Evolutionary conservation across 2,797 vertebrate genomes (phyloP).

Genomic region (Triplophysa bombifrons): DNA sequence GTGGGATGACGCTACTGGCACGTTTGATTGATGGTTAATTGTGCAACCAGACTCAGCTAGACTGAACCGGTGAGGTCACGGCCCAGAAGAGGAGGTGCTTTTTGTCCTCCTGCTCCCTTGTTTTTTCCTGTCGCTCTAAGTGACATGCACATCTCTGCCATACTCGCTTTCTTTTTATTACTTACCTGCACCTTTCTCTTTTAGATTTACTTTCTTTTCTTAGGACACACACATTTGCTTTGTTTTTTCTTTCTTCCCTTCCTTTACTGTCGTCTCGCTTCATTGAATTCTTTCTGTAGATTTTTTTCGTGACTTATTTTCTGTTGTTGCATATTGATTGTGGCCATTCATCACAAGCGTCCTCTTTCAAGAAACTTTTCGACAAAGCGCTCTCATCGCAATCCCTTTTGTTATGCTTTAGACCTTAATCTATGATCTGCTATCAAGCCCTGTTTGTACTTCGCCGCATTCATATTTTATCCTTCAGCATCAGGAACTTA

Average conservation of each 20-base stretch:
- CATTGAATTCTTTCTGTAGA: constrained; percentile 48
- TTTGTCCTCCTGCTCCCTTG: constrained; percentile 69
- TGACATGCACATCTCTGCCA: constrained; percentile 72
- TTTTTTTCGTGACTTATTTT: constrained; percentile 56
- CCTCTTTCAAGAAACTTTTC: constrained; percentile 58
- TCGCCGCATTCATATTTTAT: constrained; percentile 52
- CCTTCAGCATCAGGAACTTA: constrained; percentile 27
- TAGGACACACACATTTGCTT: neutral
- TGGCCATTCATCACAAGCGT: constrained; percentile 54
- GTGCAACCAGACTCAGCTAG: constrained; percentile 76
- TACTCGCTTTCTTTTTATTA: constrained; percentile 65
- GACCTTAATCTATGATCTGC: constrained; percentile 60
- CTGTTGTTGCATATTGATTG: constrained; percentile 55
- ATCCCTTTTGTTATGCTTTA: constrained; percentile 61
- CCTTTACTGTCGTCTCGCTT: constrained; percentile 62
- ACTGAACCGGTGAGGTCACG: constrained; percentile 78
- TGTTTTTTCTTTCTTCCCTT: constrained; percentile 20
- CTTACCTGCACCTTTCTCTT: constrained; percentile 65
- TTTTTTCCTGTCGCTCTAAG: constrained; percentile 66
- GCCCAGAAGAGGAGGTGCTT: constrained; percentile 62
- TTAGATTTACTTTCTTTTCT: neutral
- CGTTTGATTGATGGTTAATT: constrained; percentile 82
- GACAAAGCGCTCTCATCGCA: constrained; percentile 56
- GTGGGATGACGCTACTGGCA: constrained; percentile 70
- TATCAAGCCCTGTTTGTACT: constrained; percentile 60